These are phyloP conservation scores for Drosophila borborema DNA, from an alignment of 2,888 invertebrate genomes.

Conservation along the genomic window DNA sequence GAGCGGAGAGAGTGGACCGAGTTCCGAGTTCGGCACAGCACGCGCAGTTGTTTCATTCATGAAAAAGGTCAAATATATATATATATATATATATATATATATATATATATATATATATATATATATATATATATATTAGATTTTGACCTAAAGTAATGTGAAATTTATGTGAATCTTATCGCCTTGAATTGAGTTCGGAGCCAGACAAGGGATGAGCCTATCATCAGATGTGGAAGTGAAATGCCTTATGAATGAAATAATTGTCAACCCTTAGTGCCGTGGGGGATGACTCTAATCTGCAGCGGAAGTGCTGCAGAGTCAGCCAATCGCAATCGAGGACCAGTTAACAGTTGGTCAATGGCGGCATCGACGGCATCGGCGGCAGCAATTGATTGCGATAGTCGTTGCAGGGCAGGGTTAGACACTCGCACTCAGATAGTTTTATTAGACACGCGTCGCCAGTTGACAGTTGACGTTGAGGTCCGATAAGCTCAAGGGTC, in stretches of 20 bases:
- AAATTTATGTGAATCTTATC: conserved; percentile 79
- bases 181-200: conserved; percentile 42
- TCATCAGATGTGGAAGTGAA: conserved; percentile 56
- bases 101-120: too few relatives aligned
- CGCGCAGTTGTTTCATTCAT: conserved; percentile 66
- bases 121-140: conserved; percentile 1
- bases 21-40: conserved; percentile 29
- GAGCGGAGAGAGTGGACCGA: conserved; percentile 4
- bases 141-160: conserved; percentile 64
- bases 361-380: conserved; percentile 56
- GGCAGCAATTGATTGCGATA: conserved; percentile 60
- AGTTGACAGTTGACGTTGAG: conserved; percentile 56
- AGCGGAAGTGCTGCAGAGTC: conserved; percentile 44
- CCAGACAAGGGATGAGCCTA: conserved; percentile 44
- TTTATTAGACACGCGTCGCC: conserved; percentile 78
- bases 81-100: conserved; percentile 2
- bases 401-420: conserved; percentile 28
- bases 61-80: conserved; percentile 42
- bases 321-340: conserved; percentile 59
- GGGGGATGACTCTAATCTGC: conserved; percentile 58
- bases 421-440: conserved; percentile 61
- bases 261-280: conserved; percentile 45
- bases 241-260: conserved; percentile 65
- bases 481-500: conserved; percentile 54
- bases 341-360: conserved; percentile 70